A percentile compares a stretch with the other conserved stretches of the same genome.
These are phyloP conservation scores for Sciurus niger DNA, from an alignment of 2,113 vertebrate species.

Conservation along the genomic window DNA sequence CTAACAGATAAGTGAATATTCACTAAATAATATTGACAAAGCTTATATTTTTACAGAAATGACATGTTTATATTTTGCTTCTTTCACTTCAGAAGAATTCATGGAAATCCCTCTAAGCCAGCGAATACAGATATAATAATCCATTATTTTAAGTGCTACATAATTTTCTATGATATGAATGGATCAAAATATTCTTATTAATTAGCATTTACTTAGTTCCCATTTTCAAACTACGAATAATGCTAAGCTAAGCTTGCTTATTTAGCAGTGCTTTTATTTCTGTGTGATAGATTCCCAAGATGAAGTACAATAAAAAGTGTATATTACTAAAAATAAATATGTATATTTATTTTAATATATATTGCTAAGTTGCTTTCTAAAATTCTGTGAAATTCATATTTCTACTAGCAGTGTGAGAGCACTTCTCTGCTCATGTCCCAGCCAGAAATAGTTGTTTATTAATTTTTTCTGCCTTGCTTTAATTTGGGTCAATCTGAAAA, in stretches of 20 bases:
- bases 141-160: constrained; percentile 25
- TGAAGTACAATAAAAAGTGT: background rate
- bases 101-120: background rate
- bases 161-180: background rate
- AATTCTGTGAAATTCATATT: background rate
- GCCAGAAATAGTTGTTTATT: background rate
- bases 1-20: background rate
- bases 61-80: background rate
- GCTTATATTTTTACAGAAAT: constrained; percentile 26
- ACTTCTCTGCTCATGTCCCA: background rate
- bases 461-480: background rate
- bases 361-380: constrained; percentile 9
- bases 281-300: background rate
- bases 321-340: background rate
- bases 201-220: background rate
- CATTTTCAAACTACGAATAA: background rate
- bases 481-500: background rate
- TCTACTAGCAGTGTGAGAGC: background rate
- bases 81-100: background rate
- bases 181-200: background rate
- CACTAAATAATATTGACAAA: constrained; percentile 3
- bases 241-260: background rate
- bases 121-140: background rate
- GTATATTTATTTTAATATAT: background rate
- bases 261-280: constrained; percentile 30